Evolutionary conservation across 2,113 vertebrate genomes (phyloP), one percentile per base, ranked within the genome.

Genomic region (Laticauda colubrina): DNA sequence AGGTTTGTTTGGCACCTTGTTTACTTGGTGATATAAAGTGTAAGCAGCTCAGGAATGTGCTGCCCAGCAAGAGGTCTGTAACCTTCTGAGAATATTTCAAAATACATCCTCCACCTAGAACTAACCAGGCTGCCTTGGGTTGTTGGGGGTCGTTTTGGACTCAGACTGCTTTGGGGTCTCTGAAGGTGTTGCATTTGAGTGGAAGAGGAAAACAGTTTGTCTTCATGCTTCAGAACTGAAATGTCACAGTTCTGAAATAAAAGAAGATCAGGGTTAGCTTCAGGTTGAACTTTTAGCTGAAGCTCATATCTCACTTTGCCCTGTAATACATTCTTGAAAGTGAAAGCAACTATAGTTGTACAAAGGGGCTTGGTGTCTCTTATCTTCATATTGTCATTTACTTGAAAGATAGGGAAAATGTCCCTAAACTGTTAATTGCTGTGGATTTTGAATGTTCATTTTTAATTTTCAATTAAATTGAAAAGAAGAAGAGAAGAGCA

Each of bases 171-270:
- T n/a, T 61, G 43, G 45, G 59, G 85, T 85, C 91, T 90, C 89
- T 90, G 91, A 59, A 89, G 53, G 51, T 1, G 10, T 48, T 88
- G 92, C 23, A 56, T 95, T 92, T 75, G 88, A 92, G 91, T 89
- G 54, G 90, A 75, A n/a, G 26, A 48, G 93, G 55, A 94, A 59
- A 85, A 81, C 34, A 94, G 18, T 59, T 61, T 45, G 75, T 89
- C 54, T 93, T 91, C 61, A 59, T 64, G 91, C 34, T 92, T 94
- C 69, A 43, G 24, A 24, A 0, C 0, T 90, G 85, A 48, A 9
- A 2, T 43, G 92, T 87, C 90, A 93, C 75, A 12, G 20, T 14
- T 85, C 90, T 93, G 75, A 94, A 94, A 93, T 81, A 81, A 94
- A 26, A 90, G 91, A 91, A 0, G 0, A 21, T 91, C 85, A 89